Evolutionary conservation across 2,113 vertebrate genomes (phyloP).

Genomic region (Nansenia antarctica): DNA sequence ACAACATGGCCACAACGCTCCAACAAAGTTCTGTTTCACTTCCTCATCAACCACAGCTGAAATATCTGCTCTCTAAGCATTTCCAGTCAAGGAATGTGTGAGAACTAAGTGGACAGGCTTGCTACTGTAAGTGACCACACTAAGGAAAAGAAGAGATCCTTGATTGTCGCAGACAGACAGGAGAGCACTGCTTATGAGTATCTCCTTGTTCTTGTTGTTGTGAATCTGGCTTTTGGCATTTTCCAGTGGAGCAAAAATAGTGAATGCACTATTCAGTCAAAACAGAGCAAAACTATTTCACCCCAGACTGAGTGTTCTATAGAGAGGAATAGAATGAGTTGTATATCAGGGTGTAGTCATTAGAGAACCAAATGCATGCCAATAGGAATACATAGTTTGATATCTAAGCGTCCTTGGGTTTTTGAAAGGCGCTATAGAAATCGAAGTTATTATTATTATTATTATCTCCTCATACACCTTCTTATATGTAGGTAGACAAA

Average conservation of each 20-base stretch:
- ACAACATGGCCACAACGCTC: constrained; percentile 42
- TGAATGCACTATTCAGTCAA: constrained; percentile 14
- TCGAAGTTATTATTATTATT: too few relatives aligned
- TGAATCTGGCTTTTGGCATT: not conserved
- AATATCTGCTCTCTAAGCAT: constrained; percentile 26
- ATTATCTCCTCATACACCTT: constrained; percentile 7
- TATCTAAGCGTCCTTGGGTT: too few relatives aligned
- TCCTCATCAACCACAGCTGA: constrained; percentile 23
- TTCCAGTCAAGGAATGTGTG: constrained; percentile 30
- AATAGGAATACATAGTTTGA: not conserved
- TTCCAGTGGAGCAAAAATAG: not conserved
- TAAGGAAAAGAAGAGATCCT: constrained; percentile 38
- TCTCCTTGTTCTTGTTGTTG: constrained; percentile 41
- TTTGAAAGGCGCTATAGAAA: too few relatives aligned
- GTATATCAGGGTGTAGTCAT: not conserved
- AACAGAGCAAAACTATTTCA: constrained; percentile 3
- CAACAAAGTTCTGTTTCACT: constrained; percentile 7
- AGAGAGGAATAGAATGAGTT: not conserved
- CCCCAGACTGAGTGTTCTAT: constrained; percentile 4
- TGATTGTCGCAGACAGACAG: constrained; percentile 28
- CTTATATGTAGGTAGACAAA: not conserved
- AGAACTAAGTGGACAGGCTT: constrained; percentile 40
- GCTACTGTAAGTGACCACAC: constrained; percentile 33
- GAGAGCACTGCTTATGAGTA: constrained; percentile 67
- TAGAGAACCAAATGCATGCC: constrained; percentile 26